A percentile compares a stretch with the other conserved stretches of the same genome.
Conservation (phyloP, 2,888 invertebrate genomes). For the Phoronis australis region DNA sequence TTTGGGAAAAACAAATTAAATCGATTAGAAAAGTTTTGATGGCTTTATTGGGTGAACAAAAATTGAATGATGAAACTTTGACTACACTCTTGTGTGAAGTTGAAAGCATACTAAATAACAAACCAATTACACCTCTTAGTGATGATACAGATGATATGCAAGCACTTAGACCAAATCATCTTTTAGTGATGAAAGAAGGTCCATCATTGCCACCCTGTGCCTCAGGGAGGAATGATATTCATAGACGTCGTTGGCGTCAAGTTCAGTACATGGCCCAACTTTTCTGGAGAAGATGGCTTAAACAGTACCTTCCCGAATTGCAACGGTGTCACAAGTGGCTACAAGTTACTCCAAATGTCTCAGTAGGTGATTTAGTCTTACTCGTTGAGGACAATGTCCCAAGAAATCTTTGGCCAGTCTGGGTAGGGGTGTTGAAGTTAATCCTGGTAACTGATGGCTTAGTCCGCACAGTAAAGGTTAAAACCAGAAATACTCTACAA, state of each 20-base stretch:
- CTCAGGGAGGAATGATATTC: background rate
- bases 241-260: background rate
- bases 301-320: constrained; percentile 1
- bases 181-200: constrained; percentile 18
- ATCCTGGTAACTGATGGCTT: too few relatives aligned
- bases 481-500: too few relatives aligned
- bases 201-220: background rate
- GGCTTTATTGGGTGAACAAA: background rate
- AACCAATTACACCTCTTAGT: constrained; percentile 3
- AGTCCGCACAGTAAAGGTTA: too few relatives aligned
- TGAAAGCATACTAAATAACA: constrained; percentile 1
- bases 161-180: constrained; percentile 30
- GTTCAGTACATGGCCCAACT: background rate
- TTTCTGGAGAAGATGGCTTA: constrained; percentile 4
- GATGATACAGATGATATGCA: constrained; percentile 4
- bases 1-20: constrained; percentile 1
- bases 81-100: background rate
- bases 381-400: background rate
- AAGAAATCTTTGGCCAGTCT: background rate
- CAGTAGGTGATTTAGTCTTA: background rate
- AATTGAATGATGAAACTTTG: background rate
- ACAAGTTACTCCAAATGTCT: background rate
- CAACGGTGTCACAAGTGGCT: background rate
- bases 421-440: background rate
- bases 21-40: background rate